Percentiles rank a stretch among this genome's conserved stretches.
These are phyloP conservation scores for Drosophila melanocephala DNA, from an alignment of 2,888 invertebrate species.

Conservation along the genomic window DNA sequence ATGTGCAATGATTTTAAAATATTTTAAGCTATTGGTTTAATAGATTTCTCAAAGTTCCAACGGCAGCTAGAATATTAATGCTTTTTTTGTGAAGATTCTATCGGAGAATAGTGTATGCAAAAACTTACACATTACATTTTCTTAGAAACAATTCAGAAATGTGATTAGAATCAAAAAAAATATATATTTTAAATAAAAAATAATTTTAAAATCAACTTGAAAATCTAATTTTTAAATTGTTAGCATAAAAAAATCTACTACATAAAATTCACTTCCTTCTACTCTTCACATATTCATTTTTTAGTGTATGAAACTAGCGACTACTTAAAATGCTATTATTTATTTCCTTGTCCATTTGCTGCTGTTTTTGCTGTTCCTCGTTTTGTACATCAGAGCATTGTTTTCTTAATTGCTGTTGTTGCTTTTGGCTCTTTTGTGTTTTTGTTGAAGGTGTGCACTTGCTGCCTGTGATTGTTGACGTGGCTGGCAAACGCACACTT, in stretches of 20 bases:
- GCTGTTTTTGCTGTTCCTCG: slow-evolving; percentile 3
- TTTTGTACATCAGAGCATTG: slow-evolving; percentile 34
- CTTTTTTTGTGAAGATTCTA: not conserved
- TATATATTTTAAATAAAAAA: not conserved
- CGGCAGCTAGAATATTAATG: not conserved
- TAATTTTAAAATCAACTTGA: not conserved
- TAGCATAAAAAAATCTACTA: not conserved
- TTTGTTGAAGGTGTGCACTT: slow-evolving; percentile 51
- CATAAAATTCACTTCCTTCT: not conserved
- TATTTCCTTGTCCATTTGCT: slow-evolving; percentile 28
- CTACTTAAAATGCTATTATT: slow-evolving; percentile 9
- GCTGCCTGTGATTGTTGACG: slow-evolving; percentile 67
- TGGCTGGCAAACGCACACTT: slow-evolving; percentile 75
- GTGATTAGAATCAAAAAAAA: too few species aligned
- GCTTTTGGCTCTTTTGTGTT: slow-evolving; percentile 23
- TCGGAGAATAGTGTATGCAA: not conserved
- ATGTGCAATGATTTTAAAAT: not conserved
- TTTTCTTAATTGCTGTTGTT: slow-evolving; percentile 57
- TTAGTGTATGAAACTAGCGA: slow-evolving; percentile 30
- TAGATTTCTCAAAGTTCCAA: not conserved
- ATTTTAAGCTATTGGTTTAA: not conserved
- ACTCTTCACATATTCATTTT: not conserved
- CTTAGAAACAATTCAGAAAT: not conserved
- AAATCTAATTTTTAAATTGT: not conserved
- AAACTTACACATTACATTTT: too few species aligned